These are phyloP conservation scores for Nothura maculosa DNA, from an alignment of 2,797 vertebrate species.

Conservation along the genomic window DNA sequence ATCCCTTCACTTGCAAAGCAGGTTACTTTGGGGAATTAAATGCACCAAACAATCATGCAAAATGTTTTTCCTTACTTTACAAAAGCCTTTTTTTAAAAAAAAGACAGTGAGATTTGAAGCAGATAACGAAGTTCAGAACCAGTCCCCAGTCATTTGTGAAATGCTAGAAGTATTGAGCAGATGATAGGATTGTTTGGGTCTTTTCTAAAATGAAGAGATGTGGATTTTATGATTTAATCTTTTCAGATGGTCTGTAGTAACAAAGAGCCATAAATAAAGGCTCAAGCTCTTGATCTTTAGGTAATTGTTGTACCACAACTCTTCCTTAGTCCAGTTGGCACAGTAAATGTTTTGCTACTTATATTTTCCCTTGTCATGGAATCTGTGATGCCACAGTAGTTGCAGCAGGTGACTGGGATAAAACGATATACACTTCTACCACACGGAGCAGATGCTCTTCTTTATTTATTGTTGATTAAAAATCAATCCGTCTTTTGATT, in stretches of 20 bases:
- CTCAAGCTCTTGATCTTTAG: not conserved
- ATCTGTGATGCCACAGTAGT: not conserved
- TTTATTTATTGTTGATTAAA: conserved; percentile 27
- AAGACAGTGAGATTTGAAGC: not conserved
- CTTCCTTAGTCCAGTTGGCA: not conserved
- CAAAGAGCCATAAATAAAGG: not conserved
- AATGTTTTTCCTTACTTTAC: not conserved
- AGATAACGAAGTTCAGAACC: not conserved
- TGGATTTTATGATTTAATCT: not conserved
- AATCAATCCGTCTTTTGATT: conserved; percentile 25
- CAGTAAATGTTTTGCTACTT: not conserved
- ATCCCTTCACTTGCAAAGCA: not conserved
- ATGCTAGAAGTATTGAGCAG: not conserved
- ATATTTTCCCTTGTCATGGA: not conserved
- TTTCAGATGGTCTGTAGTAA: not conserved
- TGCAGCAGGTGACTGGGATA: not conserved
- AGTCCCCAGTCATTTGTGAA: not conserved
- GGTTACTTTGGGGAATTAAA: not conserved
- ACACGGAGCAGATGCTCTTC: conserved; percentile 42
- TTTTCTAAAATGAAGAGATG: not conserved
- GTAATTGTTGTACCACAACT: not conserved
- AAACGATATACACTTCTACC: not conserved
- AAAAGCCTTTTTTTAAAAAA: not conserved
- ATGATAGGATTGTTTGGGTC: not conserved
- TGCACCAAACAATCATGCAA: not conserved